Evolutionary conservation across 92 coral and sea anemone species (phyloP), one percentile per base, ranked within the genome.

Genomic region (Umimayanthus kanabou): DNA sequence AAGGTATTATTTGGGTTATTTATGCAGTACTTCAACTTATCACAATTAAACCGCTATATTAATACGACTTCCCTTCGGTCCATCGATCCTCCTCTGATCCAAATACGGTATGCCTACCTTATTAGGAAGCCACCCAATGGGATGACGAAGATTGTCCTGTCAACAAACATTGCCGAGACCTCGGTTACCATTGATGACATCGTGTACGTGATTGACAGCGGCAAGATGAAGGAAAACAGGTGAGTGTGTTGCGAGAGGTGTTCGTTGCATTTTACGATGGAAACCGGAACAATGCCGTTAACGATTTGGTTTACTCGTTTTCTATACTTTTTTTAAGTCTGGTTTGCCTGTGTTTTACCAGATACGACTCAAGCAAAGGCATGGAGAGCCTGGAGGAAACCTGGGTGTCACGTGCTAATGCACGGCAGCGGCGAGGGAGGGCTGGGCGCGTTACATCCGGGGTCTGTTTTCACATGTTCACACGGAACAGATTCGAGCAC

Each of bases 401-500:
- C 53, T 96, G 98, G 94, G 98, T 94, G 47, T 97, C 99, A 33
- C 95, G 95, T 81, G 99, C 99, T 66, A 97, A 96, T 82, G 99
- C 99, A 0, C 99, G 96, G 25, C 99, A 97, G 89, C 88, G 99
- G 40, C 94, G 97, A 49, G 99, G 99, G n/a, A 93, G 99, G 72
- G 99, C 99, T 45, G 99, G 99, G 50, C 98, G 99, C 73, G 98
- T 96, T 8, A 95, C 96, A 89, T 96, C 99, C 91, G 99, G 99
- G 94, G 93, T 95, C 86, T 97, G 99, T 88, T 97, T 97, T 82
- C 99, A 96, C 81, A 39, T 97, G 90, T 97, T 92, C 64, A 97
- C 99, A 74, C 89, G 93, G 72, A 87, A 92, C 78, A 93, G 96
- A 25, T 95, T 91, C 84, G 88, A 92, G 80, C 88, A 93, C 85